phyloP scores from a whole-genome alignment of 2,888 invertebrate genomes.

The Euzophera pinguis region DNA sequence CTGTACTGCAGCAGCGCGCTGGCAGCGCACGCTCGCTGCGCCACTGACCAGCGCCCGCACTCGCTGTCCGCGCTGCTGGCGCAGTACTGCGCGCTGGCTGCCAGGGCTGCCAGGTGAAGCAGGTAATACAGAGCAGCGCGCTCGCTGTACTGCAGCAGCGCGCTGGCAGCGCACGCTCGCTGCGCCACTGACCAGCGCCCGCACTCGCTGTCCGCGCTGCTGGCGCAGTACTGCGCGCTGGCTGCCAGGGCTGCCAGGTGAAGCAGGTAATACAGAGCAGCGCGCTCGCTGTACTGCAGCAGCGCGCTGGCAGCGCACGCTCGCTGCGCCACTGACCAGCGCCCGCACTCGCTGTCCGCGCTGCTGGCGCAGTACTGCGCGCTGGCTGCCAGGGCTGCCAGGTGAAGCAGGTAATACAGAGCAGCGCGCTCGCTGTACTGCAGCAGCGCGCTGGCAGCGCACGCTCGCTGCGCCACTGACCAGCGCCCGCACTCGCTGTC shows the following conservation, averaged over 20 bases:
- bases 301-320: constrained; percentile 50
- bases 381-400: constrained; percentile 64
- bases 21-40: constrained; percentile 72
- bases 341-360: constrained; percentile 45
- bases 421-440: constrained; percentile 85
- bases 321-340: constrained; percentile 82
- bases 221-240: constrained; percentile 23
- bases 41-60: constrained; percentile 81
- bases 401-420: constrained; percentile 10
- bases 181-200: constrained; percentile 82
- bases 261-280: constrained; percentile 12
- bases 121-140: constrained; percentile 19
- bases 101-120: constrained; percentile 11
- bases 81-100: constrained; percentile 22
- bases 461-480: constrained; percentile 82
- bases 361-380: constrained; percentile 35
- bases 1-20: constrained; percentile 77
- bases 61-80: constrained; percentile 30
- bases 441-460: constrained; percentile 11
- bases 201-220: constrained; percentile 32
- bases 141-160: constrained; percentile 83
- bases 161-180: constrained; percentile 67
- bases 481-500: constrained; percentile 72
- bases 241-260: constrained; percentile 14
- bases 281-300: constrained; percentile 84